Conservation (phyloP, 2,113 vertebrate species). For the Seriola quinqueradiata region DNA sequence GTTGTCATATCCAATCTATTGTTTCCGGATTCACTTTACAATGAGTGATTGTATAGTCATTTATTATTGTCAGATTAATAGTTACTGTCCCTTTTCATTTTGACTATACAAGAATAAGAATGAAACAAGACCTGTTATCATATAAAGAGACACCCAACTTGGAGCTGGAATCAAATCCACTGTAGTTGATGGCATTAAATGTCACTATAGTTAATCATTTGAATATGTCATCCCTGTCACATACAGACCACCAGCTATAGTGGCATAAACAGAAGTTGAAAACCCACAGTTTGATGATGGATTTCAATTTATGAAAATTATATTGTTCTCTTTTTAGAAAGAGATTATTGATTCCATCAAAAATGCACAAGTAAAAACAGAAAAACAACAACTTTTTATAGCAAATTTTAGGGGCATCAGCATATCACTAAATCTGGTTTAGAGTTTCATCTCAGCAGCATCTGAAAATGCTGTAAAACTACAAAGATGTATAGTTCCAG, state of each 20-base stretch:
- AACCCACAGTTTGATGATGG: background rate
- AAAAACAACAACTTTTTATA: too few relatives aligned
- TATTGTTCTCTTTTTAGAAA: background rate
- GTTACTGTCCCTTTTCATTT: constrained; percentile 18
- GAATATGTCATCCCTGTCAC: background rate
- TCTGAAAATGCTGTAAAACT: too few relatives aligned
- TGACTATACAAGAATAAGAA: background rate
- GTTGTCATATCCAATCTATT: background rate
- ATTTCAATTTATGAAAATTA: background rate
- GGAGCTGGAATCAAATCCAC: background rate
- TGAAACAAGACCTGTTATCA: background rate
- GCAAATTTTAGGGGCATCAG: too few relatives aligned
- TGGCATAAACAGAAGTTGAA: background rate
- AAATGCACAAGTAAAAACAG: background rate
- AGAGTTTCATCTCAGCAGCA: too few relatives aligned
- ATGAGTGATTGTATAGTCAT: background rate
- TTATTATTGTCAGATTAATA: constrained; percentile 11
- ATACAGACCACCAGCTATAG: background rate
- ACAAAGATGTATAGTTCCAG: too few relatives aligned
- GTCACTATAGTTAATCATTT: background rate
- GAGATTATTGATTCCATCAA: too few relatives aligned
- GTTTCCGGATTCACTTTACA: background rate
- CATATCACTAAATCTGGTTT: too few relatives aligned
- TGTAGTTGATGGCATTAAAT: constrained; percentile 2
- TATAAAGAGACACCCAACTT: background rate